phyloP scores from a whole-genome alignment of 2,888 invertebrate genomes.

The Gandaritis pyraliata region DNA sequence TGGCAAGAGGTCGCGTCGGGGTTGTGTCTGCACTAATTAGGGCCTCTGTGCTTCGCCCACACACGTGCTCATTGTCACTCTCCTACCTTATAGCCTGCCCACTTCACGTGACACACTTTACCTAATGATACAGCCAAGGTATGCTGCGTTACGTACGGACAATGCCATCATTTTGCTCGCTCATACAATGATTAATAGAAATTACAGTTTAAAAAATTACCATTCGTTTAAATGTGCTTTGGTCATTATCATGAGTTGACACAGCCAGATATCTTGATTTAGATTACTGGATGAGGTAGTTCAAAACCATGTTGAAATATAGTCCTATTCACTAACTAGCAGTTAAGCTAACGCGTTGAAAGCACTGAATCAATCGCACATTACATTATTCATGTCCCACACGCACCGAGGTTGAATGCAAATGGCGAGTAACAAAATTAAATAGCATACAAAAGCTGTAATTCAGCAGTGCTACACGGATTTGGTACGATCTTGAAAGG shows the following conservation, averaged over 20 bases:
- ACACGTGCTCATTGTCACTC: slow-evolving; percentile 63
- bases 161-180: slow-evolving; percentile 35
- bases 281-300: too few species aligned
- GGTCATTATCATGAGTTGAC: not conserved
- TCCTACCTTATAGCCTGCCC: slow-evolving; percentile 51
- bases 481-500: slow-evolving; percentile 41
- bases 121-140: slow-evolving; percentile 34
- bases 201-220: slow-evolving; percentile 18
- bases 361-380: slow-evolving; percentile 56
- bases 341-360: slow-evolving; percentile 48
- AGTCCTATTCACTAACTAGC: slow-evolving; percentile 15
- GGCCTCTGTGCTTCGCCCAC: slow-evolving; percentile 72
- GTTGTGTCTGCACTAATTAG: slow-evolving; percentile 75
- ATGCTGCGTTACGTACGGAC: slow-evolving; percentile 31
- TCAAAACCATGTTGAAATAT: slow-evolving; percentile 8
- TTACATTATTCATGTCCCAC: slow-evolving; percentile 59
- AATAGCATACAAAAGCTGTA: slow-evolving; percentile 35
- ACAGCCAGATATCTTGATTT: not conserved
- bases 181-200: slow-evolving; percentile 19
- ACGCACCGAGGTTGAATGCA: slow-evolving; percentile 66
- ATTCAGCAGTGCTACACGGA: slow-evolving; percentile 27
- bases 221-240: slow-evolving; percentile 1
- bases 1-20: slow-evolving; percentile 79
- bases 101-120: slow-evolving; percentile 43
- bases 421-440: slow-evolving; percentile 48